Evolutionary conservation across 2,888 invertebrate genomes (phyloP), one percentile per base, ranked within the genome.

Genomic region (Cylindroiulus punctatus): DNA sequence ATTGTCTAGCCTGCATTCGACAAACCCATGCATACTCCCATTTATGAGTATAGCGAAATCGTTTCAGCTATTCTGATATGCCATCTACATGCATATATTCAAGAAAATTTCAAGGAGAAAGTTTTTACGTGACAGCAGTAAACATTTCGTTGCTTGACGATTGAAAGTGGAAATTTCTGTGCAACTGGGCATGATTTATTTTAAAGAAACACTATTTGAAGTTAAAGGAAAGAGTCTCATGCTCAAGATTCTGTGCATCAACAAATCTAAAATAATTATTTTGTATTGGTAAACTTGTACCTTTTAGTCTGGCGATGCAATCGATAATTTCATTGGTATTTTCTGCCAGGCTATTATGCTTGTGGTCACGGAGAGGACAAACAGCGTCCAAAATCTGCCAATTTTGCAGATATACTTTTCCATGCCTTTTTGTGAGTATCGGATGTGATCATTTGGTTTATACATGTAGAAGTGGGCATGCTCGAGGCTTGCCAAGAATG

Each of bases 341-440:
- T 76, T 3, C 30, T 30, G 17, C 30, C 76, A 76, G 22, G 17
- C 30, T 30, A 76, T 76, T 76, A 76, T 30, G 76, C 30, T 17
- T 76, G 30, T 8, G 76, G 3, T 76, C 3, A 76, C 30, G 30
- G 76, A 30, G 30, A 76, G 76, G 30, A 76, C 26, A 76, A 76
- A 26, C 30, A 30, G 76, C 30, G 30, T 30, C 76, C 76, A 76
- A 30, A 14, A 30, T 76, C 22, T 30, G 76, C 30, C 76, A 76
- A 76, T 76, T 76, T 30, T 76, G 30, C 76, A 22, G 76, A 76
- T 76, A 76, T 76, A 76, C 76, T 76, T 76, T 76, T 76, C 30
- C 76, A 30, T 30, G 30, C 76, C 76, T 76, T 76, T 76, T 76
- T 30, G 76, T 76, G 30, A 76, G 76, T 7, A 76, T 76, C 76